Percentiles rank a stretch among this genome's conserved stretches.
Conservation (phyloP, 2,888 invertebrate species). For the Phaedon cochleariae region DNA sequence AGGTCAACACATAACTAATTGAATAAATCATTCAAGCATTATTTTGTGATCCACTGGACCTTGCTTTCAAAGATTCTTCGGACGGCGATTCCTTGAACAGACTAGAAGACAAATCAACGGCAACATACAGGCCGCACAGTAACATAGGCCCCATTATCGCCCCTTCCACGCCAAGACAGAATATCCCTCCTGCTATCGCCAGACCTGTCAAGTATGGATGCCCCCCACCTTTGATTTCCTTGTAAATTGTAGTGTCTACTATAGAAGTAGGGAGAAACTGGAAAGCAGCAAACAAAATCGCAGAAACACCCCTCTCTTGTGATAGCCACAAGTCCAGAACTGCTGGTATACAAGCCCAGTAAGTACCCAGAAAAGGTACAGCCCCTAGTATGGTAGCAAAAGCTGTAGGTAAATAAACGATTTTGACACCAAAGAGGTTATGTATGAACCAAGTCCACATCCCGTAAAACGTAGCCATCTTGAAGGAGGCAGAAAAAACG, state of each 20-base stretch:
- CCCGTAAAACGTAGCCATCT: slow-evolving; percentile 97
- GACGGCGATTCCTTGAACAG: slow-evolving; percentile 74
- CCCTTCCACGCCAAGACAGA: slow-evolving; percentile 96
- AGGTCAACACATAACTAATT: neutral
- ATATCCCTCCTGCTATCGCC: slow-evolving; percentile 97
- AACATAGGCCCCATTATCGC: slow-evolving; percentile 96
- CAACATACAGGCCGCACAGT: slow-evolving; percentile 93
- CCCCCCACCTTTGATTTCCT: slow-evolving; percentile 93
- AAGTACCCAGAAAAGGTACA: slow-evolving; percentile 95
- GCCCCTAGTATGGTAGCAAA: slow-evolving; percentile 93
- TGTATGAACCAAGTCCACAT: slow-evolving; percentile 98
- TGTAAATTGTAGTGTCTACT: slow-evolving; percentile 95
- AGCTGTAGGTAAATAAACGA: slow-evolving; percentile 91
- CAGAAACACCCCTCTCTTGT: slow-evolving; percentile 83
- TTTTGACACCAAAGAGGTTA: slow-evolving; percentile 91
- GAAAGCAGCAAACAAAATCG: slow-evolving; percentile 80
- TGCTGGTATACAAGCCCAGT: slow-evolving; percentile 94
- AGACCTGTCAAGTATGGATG: slow-evolving; percentile 97
- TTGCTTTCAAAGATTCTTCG: slow-evolving; percentile 63
- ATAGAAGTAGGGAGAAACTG: slow-evolving; percentile 92
- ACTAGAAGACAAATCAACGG: slow-evolving; percentile 82
- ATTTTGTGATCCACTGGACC: neutral
- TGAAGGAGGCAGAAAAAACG: slow-evolving; percentile 95
- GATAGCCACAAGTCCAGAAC: slow-evolving; percentile 94
- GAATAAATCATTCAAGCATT: neutral